phyloP scores from a whole-genome alignment of 2,113 vertebrate genomes.

The Oncorhynchus nerka region DNA sequence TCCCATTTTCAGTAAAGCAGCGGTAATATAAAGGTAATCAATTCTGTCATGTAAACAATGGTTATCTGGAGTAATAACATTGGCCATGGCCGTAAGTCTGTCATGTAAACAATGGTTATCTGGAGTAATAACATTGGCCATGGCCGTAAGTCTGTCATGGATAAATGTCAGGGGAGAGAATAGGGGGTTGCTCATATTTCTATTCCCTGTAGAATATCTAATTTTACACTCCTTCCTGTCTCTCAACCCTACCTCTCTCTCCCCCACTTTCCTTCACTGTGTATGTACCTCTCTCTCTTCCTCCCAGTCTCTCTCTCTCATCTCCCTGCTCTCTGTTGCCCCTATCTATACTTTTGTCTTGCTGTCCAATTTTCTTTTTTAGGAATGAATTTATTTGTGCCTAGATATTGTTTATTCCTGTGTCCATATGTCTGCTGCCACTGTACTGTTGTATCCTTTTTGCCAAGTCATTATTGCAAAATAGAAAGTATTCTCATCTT shows the following conservation, averaged over 20 bases:
- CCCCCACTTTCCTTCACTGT: background rate
- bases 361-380: too few species aligned
- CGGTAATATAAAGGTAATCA: too few species aligned
- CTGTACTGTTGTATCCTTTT: too few species aligned
- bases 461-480: background rate
- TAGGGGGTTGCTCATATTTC: background rate
- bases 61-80: background rate
- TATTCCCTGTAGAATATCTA: background rate
- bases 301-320: background rate
- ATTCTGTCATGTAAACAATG: background rate
- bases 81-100: background rate
- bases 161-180: background rate
- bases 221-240: background rate
- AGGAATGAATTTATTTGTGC: too few species aligned
- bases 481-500: too few species aligned
- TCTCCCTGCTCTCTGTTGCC: background rate
- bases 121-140: background rate
- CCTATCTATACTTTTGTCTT: background rate
- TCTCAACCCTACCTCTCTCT: slow-evolving; percentile 2
- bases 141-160: background rate
- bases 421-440: too few species aligned
- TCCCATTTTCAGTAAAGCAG: too few species aligned
- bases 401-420: too few species aligned
- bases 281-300: background rate
- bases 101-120: background rate